phyloP scores from a whole-genome alignment of 2,888 invertebrate genomes.

The Hymenopus coronatus region DNA sequence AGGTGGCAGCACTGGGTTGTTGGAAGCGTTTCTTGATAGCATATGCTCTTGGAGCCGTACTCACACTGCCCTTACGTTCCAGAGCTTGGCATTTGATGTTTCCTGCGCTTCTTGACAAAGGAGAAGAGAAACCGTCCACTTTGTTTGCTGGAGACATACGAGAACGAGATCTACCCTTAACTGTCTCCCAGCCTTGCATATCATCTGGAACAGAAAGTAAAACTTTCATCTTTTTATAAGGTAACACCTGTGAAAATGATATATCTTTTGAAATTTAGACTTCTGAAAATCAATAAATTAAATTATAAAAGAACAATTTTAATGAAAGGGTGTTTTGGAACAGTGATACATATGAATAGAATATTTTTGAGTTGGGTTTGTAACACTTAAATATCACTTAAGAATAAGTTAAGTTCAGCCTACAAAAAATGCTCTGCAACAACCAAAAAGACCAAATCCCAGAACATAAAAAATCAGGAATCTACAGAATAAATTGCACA shows the following conservation, averaged over 20 bases:
- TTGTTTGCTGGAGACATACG: conserved; percentile 48
- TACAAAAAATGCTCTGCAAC: too few relatives aligned
- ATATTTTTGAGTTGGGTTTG: too few relatives aligned
- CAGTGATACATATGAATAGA: too few relatives aligned
- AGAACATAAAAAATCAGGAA: too few relatives aligned
- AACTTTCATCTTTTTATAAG: background rate
- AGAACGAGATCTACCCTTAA: conserved; percentile 63
- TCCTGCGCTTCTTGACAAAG: conserved; percentile 37
- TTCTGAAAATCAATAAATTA: too few relatives aligned
- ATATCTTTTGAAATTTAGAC: too few relatives aligned
- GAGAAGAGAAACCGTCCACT: conserved; percentile 30
- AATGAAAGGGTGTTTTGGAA: too few relatives aligned
- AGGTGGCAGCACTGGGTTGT: conserved; percentile 79
- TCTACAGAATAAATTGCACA: too few relatives aligned
- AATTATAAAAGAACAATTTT: too few relatives aligned
- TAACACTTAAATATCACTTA: too few relatives aligned
- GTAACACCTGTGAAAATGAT: background rate
- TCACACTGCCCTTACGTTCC: conserved; percentile 15
- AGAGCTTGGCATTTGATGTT: conserved; percentile 35
- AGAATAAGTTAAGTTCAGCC: too few relatives aligned
- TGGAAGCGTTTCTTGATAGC: conserved; percentile 65
- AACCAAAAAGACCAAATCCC: too few relatives aligned
- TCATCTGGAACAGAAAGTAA: conserved; percentile 39
- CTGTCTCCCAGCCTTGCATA: conserved; percentile 80
- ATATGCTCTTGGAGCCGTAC: background rate